Base-by-base conservation (phyloP, 2,113 vertebrate species). In the Platichthys stellatus region DNA sequence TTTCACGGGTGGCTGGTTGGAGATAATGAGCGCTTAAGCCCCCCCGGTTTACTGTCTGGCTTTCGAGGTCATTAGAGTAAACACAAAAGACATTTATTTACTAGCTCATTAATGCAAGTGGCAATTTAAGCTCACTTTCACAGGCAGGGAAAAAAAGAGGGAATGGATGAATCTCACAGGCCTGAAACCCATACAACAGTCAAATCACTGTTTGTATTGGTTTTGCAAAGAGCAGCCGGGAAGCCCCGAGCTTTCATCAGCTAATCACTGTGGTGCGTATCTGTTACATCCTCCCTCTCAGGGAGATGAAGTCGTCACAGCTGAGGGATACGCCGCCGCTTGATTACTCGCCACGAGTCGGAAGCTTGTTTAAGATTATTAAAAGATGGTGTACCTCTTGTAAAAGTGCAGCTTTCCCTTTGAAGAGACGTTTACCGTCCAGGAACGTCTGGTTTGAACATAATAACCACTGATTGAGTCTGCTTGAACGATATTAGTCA, bases 221-320 rank as follows among this genome's bases (percentile, higher is more conserved):
- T 82, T 87, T 60, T 62, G 60, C 21, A 56, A 72, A 53, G 20
- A 66, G 54, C 49, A 38, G 54, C 76, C 5, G 84, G 90, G 92
- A 93, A 91, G 70, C 83, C 91, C 90, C 88, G 3, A 69, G 80
- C 84, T 86, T 88, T 91, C 80, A 87, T 89, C 86, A 85, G 80
- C 80, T 88, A 85, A 88, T 85, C 68, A 67, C 89, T 23, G 4
- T 23, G 69, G 31, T 72, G 76, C 72, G 57, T 80, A 78, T 80
- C 75, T 83, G 64, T 78, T 74, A 69, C 81, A 75, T 67, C 57
- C 73, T 59, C 38, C 26, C 24, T 26, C 23, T 75, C 54, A 67
- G 26, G 24, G 35, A 76, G 63, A 82, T 57, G 62, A 65, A 81
- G 61, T 56, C 72, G 62, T 80, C 63, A 47, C 24, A 5, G 28